Evolutionary conservation across 2,797 vertebrate genomes (phyloP).

Genomic region (Alosa sapidissima): DNA sequence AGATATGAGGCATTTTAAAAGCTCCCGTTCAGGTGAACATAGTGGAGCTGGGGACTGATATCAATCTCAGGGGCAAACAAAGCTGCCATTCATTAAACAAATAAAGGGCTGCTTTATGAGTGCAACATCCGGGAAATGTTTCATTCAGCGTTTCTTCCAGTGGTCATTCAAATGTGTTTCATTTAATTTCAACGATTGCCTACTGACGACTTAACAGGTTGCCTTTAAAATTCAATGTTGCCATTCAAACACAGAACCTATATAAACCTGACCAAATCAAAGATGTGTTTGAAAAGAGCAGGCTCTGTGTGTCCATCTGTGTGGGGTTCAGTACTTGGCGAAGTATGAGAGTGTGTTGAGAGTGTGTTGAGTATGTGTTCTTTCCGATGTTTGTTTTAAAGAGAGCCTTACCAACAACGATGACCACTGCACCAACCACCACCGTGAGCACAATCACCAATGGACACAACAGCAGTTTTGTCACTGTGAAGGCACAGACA

Average conservation of each 20-base stretch:
- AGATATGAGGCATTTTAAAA: not conserved
- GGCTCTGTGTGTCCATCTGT: not conserved
- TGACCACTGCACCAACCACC: slow-evolving; percentile 89
- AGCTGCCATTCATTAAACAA: not conserved
- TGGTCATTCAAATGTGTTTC: too few relatives aligned
- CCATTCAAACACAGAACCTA: not conserved
- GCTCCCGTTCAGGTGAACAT: not conserved
- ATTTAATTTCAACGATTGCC: not conserved
- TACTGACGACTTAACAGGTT: not conserved
- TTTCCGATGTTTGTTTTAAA: not conserved
- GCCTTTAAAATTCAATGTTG: not conserved
- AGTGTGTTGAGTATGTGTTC: not conserved
- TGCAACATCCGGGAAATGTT: not conserved
- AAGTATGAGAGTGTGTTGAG: not conserved
- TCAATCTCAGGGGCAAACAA: not conserved
- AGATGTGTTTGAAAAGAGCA: not conserved
- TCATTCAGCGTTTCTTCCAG: not conserved
- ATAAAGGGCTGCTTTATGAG: not conserved
- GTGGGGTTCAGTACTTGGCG: not conserved
- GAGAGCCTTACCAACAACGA: slow-evolving; percentile 88
- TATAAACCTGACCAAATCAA: not conserved
- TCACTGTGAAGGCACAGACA: slow-evolving; percentile 75
- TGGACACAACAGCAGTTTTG: slow-evolving; percentile 91
- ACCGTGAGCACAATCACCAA: slow-evolving; percentile 89
- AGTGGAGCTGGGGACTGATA: not conserved